A percentile compares a stretch with the other conserved stretches of the same genome.
Conservation (phyloP, 2,113 vertebrate genomes). For the Apeltes quadracus region DNA sequence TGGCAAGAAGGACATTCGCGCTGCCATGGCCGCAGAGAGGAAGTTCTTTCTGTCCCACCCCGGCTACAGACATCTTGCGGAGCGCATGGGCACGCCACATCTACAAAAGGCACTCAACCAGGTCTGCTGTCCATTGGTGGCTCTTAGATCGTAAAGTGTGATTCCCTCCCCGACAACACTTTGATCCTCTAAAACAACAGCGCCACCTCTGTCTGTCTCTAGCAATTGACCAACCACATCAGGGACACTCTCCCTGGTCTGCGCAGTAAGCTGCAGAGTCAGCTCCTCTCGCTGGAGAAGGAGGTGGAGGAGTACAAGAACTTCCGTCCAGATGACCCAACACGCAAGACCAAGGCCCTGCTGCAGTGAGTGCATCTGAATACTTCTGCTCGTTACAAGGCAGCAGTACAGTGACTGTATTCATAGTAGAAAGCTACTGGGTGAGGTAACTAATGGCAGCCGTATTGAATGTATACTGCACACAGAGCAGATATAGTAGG, state of each 20-base stretch:
- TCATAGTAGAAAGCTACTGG: background rate
- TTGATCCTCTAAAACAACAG: background rate
- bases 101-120: constrained; percentile 95
- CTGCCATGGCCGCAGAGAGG: constrained; percentile 90
- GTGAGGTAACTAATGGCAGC: background rate
- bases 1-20: constrained; percentile 92
- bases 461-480: background rate
- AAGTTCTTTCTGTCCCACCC: constrained; percentile 98
- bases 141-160: background rate
- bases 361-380: constrained; percentile 85
- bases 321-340: constrained; percentile 94
- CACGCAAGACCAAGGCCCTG: constrained; percentile 95
- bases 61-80: constrained; percentile 92
- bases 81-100: constrained; percentile 95
- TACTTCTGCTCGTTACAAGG: background rate
- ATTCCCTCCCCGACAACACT: background rate
- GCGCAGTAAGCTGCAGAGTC: constrained; percentile 95
- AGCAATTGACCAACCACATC: constrained; percentile 99
- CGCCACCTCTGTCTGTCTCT: background rate
- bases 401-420: background rate
- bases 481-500: background rate
- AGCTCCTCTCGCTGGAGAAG: constrained; percentile 94
- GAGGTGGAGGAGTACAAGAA: constrained; percentile 98
- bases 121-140: constrained; percentile 71
- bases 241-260: constrained; percentile 92